Conservation (phyloP, 2,888 invertebrate species). For the Trilocha varians region DNA sequence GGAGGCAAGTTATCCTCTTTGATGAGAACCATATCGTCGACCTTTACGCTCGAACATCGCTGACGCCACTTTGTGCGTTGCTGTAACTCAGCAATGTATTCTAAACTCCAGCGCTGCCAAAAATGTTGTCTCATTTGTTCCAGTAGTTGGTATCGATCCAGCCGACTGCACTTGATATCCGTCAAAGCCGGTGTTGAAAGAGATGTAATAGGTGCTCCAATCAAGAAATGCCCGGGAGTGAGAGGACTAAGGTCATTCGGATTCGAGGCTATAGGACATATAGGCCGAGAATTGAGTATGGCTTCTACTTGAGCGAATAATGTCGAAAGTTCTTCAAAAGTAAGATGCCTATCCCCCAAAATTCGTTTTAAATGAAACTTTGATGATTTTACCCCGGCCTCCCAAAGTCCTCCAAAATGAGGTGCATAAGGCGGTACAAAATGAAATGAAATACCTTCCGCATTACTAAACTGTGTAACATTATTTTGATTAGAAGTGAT, state of each 20-base stretch:
- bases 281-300: constrained; percentile 7
- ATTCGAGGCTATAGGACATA: constrained; percentile 5
- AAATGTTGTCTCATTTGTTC: constrained; percentile 16
- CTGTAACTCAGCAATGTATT: constrained; percentile 4
- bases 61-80: background rate
- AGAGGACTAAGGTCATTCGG: constrained; percentile 6
- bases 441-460: background rate
- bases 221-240: constrained; percentile 9
- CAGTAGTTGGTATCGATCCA: constrained; percentile 9
- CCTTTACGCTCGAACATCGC: too few species aligned
- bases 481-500: too few species aligned
- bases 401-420: too few species aligned
- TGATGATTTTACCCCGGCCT: too few species aligned
- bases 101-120: constrained; percentile 13
- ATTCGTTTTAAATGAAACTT: background rate
- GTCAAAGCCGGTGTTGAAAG: constrained; percentile 1
- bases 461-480: too few species aligned
- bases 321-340: constrained; percentile 13
- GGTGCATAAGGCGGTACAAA: too few species aligned
- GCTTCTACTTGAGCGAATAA: constrained; percentile 1
- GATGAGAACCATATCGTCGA: too few species aligned
- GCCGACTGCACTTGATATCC: constrained; percentile 6
- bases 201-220: constrained; percentile 6
- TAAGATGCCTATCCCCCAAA: constrained; percentile 6
- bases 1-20: too few species aligned